Base-by-base conservation (phyloP, 2,113 vertebrate genomes). In the Notechis scutatus region DNA sequence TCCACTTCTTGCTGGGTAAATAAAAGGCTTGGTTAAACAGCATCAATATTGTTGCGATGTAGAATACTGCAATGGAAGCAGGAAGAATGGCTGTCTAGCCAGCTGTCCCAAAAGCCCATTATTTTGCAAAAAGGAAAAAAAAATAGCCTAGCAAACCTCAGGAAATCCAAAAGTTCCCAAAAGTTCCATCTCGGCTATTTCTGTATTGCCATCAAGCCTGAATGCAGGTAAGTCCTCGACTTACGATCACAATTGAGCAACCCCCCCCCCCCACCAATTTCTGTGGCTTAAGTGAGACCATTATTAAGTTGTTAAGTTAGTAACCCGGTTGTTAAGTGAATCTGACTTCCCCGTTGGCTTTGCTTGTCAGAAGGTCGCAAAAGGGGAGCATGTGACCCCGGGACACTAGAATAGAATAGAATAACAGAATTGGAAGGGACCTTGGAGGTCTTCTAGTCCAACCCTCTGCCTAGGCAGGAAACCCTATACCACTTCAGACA, bases 21-120 rank as follows among this genome's bases (percentile, higher is more conserved):
- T 93, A 90, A 89, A 69, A 90, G 91, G 50, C 20, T 93, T 86
- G 81, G 91, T 87, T 42, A 61, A 90, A 61, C 20, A 90, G 74
- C 55, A 90, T 64, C 39, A n/a, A 87, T 56, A 87, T 34, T 3
- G 6, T 45, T 74, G 56, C 0, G 20, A 86, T 1, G 11, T 23
- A 55, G 11, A 85, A 92, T 14, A 29, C 54, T 24, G 39, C 85
- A 69, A 15, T 59, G 20, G 21, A 57, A 45, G 10, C 23, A 86
- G 12, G 57, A 23, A 92, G 45, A 87, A 21, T 39, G 42, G 24
- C 55, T 85, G 55, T 59, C 69, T 89, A 6, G 21, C 39, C 23
- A 61, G 69, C 11, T 61, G 34, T 23, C 45, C n/a, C 1, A 54
- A 7, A 61, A 90, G 15, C 42, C 56, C 52, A n/a, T 54, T 21